phyloP scores from a whole-genome alignment of 2,888 invertebrate species.

The Sericinus montela region DNA sequence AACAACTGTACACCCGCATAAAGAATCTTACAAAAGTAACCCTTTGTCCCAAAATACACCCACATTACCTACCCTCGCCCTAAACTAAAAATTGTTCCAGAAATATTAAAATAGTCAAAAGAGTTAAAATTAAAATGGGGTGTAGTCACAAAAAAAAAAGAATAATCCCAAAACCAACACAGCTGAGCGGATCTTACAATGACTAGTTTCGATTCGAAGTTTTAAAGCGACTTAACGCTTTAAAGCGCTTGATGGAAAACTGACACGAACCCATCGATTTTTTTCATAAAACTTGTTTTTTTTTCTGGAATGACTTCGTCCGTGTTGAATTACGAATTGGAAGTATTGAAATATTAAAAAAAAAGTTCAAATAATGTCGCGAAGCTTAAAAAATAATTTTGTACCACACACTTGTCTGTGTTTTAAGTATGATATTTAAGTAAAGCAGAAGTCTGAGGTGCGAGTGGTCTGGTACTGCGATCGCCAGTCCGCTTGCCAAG shows the following conservation, averaged over 20 bases:
- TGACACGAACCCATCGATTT: neutral
- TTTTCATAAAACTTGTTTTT: neutral
- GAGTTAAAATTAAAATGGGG: conserved; percentile 75
- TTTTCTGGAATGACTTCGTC: neutral
- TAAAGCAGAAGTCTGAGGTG: no score
- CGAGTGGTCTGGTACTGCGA: no score
- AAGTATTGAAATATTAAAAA: no score
- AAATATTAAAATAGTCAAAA: conserved; percentile 79
- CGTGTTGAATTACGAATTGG: no score
- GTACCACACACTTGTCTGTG: no score
- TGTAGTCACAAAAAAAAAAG: conserved; percentile 54
- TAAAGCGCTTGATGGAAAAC: conserved; percentile 20
- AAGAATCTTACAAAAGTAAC: conserved; percentile 16
- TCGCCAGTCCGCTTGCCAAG: no score
- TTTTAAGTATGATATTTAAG: no score
- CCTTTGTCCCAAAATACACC: conserved; percentile 20
- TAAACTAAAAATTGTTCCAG: conserved; percentile 58
- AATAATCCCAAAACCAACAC: conserved; percentile 72
- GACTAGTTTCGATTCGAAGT: conserved; percentile 27
- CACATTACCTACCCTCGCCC: conserved; percentile 18
- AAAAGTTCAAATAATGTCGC: no score
- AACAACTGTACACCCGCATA: conserved; percentile 17
- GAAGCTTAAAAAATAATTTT: no score
- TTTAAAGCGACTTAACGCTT: conserved; percentile 30
- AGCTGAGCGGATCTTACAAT: conserved; percentile 58